Evolutionary conservation across 2,113 vertebrate genomes (phyloP).

Genomic region (Speoplatyrhinus poulsoni): DNA sequence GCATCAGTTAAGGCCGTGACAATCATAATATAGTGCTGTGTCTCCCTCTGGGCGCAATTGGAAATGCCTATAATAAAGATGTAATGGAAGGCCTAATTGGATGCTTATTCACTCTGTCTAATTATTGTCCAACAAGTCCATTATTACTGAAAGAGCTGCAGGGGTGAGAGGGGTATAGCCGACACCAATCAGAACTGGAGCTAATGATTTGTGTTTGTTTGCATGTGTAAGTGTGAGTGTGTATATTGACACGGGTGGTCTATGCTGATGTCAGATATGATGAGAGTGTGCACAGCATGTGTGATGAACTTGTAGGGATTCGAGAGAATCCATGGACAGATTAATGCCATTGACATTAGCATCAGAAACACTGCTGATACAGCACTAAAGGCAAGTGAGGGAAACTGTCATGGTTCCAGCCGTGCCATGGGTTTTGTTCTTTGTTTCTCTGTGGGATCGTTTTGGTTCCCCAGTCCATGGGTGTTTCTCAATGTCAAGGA

Average conservation of each 20-base stretch:
- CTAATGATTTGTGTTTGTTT: slow-evolving; percentile 19
- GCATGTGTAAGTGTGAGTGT: background rate
- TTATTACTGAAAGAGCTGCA: slow-evolving; percentile 34
- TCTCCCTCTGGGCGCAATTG: slow-evolving; percentile 13
- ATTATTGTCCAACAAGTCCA: slow-evolving; percentile 59
- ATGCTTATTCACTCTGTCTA: slow-evolving; percentile 60
- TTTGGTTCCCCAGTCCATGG: too few relatives aligned
- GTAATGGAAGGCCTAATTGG: slow-evolving; percentile 21
- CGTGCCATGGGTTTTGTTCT: too few relatives aligned
- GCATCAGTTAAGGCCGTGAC: slow-evolving; percentile 13
- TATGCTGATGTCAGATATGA: slow-evolving; percentile 53
- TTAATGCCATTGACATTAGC: too few relatives aligned
- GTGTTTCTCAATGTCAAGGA: too few relatives aligned
- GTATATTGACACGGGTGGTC: slow-evolving; percentile 48
- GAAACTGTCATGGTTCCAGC: too few relatives aligned
- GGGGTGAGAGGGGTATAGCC: slow-evolving; percentile 22
- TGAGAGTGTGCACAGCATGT: slow-evolving; percentile 42
- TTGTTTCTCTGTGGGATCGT: too few relatives aligned
- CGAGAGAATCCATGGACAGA: slow-evolving; percentile 20
- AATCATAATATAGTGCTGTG: slow-evolving; percentile 14
- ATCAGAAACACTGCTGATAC: too few relatives aligned
- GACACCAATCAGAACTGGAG: slow-evolving; percentile 21
- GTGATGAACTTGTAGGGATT: slow-evolving; percentile 57
- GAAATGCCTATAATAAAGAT: slow-evolving; percentile 24
- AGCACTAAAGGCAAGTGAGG: too few relatives aligned